Percentiles rank a stretch among this genome's conserved stretches.
These are phyloP conservation scores for Oryzias curvinotus DNA, from an alignment of 2,113 vertebrate genomes.

Conservation along the genomic window DNA sequence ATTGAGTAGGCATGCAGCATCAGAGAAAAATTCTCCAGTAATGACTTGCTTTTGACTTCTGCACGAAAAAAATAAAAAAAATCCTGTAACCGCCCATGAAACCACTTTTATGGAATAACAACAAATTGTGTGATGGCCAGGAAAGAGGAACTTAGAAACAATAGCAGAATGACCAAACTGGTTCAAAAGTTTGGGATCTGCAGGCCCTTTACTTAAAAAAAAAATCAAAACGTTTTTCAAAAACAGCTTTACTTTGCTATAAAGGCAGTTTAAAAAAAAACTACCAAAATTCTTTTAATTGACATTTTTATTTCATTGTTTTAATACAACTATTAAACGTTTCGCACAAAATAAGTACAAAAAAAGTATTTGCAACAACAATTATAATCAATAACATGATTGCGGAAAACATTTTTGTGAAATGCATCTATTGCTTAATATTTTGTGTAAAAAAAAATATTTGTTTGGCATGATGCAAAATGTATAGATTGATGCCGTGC, in stretches of 20 bases:
- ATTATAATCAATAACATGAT: no score
- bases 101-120: neutral
- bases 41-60: slow-evolving; percentile 28
- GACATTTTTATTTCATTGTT: neutral
- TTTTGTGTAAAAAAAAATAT: no score
- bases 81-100: slow-evolving; percentile 27
- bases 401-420: no score
- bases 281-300: no score
- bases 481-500: no score
- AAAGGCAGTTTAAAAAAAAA: no score
- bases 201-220: slow-evolving; percentile 1
- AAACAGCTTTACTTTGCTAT: no score
- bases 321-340: neutral
- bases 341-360: neutral
- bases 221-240: no score
- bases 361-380: neutral
- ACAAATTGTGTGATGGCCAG: slow-evolving; percentile 5
- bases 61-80: slow-evolving; percentile 16
- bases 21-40: slow-evolving; percentile 29
- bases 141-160: slow-evolving; percentile 4
- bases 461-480: no score
- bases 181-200: slow-evolving; percentile 27
- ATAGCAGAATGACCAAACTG: neutral
- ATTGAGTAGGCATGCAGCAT: slow-evolving; percentile 50
- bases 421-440: no score